Conservation (phyloP, 2,888 invertebrate genomes). For the Tachina lurida region DNA sequence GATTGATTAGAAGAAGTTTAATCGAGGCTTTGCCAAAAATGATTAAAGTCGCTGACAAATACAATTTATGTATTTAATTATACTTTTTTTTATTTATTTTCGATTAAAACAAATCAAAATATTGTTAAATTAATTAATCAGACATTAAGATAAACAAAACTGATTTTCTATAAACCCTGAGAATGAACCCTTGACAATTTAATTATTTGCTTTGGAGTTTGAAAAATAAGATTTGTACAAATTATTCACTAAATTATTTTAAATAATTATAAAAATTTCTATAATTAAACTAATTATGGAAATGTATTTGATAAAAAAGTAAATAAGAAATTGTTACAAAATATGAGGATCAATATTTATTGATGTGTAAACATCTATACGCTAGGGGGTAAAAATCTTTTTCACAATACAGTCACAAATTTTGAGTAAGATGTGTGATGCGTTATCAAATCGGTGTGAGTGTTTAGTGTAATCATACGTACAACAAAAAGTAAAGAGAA, state of each 20-base stretch:
- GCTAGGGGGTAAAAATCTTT: too few relatives aligned
- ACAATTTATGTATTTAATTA: background rate
- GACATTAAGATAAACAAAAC: constrained; percentile 35
- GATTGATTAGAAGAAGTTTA: background rate
- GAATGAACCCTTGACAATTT: constrained; percentile 4
- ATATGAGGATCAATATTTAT: too few relatives aligned
- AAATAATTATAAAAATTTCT: too few relatives aligned
- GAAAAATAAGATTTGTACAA: background rate
- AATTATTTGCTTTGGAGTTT: background rate
- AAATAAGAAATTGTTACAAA: too few relatives aligned
- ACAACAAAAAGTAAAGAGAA: too few relatives aligned
- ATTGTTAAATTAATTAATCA: constrained; percentile 14
- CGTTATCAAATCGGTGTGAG: too few relatives aligned
- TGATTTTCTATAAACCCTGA: background rate
- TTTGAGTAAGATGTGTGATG: too few relatives aligned
- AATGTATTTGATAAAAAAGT: too few relatives aligned
- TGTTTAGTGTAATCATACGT: too few relatives aligned
- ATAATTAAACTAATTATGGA: too few relatives aligned
- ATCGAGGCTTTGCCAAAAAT: background rate
- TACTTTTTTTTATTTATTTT: background rate
- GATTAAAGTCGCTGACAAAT: background rate
- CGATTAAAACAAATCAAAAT: background rate
- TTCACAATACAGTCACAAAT: too few relatives aligned
- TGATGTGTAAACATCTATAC: too few relatives aligned
- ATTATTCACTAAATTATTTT: background rate